Conservation (phyloP, 2,113 vertebrate species). For the Toxotes jaculatrix region DNA sequence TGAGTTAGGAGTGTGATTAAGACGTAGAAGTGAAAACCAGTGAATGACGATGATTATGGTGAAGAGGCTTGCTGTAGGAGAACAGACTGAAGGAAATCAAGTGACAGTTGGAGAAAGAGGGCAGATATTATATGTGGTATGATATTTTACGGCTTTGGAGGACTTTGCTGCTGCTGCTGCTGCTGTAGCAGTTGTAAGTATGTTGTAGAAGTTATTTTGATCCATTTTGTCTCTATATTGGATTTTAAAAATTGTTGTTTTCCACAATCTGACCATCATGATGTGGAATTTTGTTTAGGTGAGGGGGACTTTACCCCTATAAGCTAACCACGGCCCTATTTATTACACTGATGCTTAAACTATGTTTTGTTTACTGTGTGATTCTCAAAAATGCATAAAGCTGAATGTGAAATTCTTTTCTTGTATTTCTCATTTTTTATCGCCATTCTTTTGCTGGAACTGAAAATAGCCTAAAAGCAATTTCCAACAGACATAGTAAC, state of each 20-base stretch:
- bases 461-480: not conserved
- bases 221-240: conserved; percentile 19
- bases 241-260: conserved; percentile 19
- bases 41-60: conserved; percentile 12
- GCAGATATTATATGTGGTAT: not conserved
- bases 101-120: not conserved
- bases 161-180: conserved; percentile 22
- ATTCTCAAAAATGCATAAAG: conserved; percentile 62
- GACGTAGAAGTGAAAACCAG: conserved; percentile 9
- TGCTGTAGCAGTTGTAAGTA: not conserved
- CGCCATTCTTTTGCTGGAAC: not conserved
- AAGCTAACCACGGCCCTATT: conserved; percentile 43
- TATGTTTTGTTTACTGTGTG: conserved; percentile 58
- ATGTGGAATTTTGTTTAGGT: conserved; percentile 19
- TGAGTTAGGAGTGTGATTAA: conserved; percentile 10
- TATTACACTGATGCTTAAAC: conserved; percentile 37
- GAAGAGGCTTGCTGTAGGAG: conserved; percentile 11
- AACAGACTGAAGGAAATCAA: conserved; percentile 9
- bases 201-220: conserved; percentile 18
- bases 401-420: conserved; percentile 22
- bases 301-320: not conserved
- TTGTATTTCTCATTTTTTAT: not conserved
- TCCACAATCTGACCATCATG: not conserved
- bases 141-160: conserved; percentile 26
- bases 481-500: not conserved